Evolutionary conservation across 2,113 vertebrate species (phyloP), one percentile per base, ranked within the genome.

Genomic region (Rhegmatorhina hoffmannsi): DNA sequence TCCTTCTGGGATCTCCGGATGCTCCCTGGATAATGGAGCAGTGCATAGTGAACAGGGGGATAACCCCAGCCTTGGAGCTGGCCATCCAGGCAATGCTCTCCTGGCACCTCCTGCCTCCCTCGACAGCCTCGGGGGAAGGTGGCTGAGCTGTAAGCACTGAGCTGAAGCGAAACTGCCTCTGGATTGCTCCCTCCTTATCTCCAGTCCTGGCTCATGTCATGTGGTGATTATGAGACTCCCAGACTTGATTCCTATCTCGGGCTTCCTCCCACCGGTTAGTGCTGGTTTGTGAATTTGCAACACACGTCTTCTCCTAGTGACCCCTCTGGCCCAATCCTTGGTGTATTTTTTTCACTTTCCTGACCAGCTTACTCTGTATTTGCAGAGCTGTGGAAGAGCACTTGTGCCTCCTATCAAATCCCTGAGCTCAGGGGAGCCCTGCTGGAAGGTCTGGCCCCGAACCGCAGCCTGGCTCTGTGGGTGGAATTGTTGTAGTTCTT

Each of bases 161-260:
- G 47, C 90, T 86, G 88, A 92, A 96, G 69, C 1, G 76, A 95
- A 96, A 93, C 88, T 92, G 83, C 83, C 83, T 94, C 85, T 92
- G 85, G 52, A 90, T 74, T 67, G 59, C 94, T 91, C 58, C 47
- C 50, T 95, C 68, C 67, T 80, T 91, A 90, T 89, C 96, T 96
- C 68, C 38, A 49, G 59, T 6, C 72, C 92, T 94, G 75, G 44
- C 80, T 95, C 47, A 88, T 28, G 18, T 74, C 43, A 20, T 79
- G 33, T 18, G 43, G 18, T 88, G 63, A 59, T 80, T 77, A 80
- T 4, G 46, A 95, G 95, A 74, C 86, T 80, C 29, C 46, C 76
- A 90, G 89, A 62, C 73, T 86, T 73, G 90, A 95, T 95, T 49
- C 67, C 75, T 94, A 95, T 95, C 96, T 95, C 0, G 0, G 31